Base-by-base conservation (phyloP, 2,888 invertebrate genomes). In the Tinea trinotella region DNA sequence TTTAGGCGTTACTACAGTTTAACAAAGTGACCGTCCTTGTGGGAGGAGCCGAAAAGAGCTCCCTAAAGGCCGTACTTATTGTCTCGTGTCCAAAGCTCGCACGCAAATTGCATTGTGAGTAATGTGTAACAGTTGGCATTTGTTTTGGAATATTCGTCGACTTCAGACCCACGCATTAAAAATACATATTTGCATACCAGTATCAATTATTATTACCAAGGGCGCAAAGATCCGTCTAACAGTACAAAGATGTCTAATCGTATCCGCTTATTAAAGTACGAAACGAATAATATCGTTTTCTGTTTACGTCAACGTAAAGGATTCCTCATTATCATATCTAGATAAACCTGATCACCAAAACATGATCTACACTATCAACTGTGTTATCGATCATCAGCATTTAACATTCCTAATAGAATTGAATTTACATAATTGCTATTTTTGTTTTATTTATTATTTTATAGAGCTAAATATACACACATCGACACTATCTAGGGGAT, bases 1-100 rank as follows among this genome's bases (percentile, higher is more conserved):
- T 67, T 67, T 68, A 66, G 72, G 65, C 67, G 68, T 66, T 59
- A 60, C 13, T 22, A 30, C 19, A 66, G 61, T 67, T 62, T 62
- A 66, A 61, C 64, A 69, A 71, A 71, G 65, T 63, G 61, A 68
- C 59, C 65, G 76, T 72, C 78, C 72, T 74, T 71, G 72, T 57
- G 54, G 55, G 61, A 59, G 62, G 65, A 68, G 66, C 68, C 70
- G 61, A 72, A 71, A 69, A 67, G 62, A 62, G 61, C 61, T 61
- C 62, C 44, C 46, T 59, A 61, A 57, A 58, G 57, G 55, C 56
- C 57, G 44, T 53, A 34, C 18, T 34, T 50, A 40, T 40, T 40
- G 40, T 40, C 40, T 15, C 40, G 40, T n/a, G 13, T 40, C 7
- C 6, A 40, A 40, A 40, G 40, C 40, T 40, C 40, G 13, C 2